Conservation (phyloP, 2,888 invertebrate genomes). For the Argyra leucocephala region DNA sequence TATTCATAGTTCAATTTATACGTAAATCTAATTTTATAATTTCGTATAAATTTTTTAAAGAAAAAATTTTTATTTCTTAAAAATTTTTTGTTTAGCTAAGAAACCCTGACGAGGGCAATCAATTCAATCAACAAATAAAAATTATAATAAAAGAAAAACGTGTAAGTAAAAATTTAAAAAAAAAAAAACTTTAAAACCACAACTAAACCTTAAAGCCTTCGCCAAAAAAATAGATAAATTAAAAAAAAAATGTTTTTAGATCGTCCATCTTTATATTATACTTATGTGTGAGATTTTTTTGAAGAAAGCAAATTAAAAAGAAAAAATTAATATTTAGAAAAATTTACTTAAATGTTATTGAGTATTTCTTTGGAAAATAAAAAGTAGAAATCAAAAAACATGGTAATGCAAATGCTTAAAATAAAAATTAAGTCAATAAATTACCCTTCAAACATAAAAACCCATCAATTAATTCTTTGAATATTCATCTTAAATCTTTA, state of each 20-base stretch:
- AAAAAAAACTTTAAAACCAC: neutral
- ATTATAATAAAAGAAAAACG: constrained; percentile 15
- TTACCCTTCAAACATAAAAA: no score
- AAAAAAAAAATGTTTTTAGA: no score
- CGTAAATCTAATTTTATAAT: neutral
- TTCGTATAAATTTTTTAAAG: constrained; percentile 13
- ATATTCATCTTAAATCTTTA: neutral
- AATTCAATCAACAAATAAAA: constrained; percentile 13
- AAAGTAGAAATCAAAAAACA: constrained; percentile 8
- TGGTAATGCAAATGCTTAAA: neutral
- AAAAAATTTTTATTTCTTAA: neutral
- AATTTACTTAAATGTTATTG: neutral
- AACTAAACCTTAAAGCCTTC: no score
- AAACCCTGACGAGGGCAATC: constrained; percentile 12
- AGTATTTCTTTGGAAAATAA: constrained; percentile 2
- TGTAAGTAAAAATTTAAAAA: constrained; percentile 5
- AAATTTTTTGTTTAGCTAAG: constrained; percentile 11
- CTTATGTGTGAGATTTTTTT: no score
- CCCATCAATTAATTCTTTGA: neutral
- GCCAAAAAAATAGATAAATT: no score
- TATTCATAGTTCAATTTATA: neutral
- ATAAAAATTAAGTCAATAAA: neutral
- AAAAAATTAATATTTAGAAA: neutral
- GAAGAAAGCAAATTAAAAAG: no score
- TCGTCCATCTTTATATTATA: no score